These are phyloP conservation scores for Lepeophtheirus nordmannii DNA, from an alignment of 2,888 invertebrate species.

Conservation along the genomic window DNA sequence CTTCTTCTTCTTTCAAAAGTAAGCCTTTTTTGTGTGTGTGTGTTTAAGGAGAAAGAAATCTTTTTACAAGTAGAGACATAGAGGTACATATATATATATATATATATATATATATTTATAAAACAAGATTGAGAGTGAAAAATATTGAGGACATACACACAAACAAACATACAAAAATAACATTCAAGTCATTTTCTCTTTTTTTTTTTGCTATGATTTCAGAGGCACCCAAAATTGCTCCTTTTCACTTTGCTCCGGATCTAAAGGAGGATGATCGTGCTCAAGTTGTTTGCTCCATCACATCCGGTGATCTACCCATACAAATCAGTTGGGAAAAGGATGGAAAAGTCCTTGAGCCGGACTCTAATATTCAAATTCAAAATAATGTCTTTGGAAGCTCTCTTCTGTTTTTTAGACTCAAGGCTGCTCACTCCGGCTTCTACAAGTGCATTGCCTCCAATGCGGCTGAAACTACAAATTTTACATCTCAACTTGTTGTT, in stretches of 20 bases:
- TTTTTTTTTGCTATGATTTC: neutral
- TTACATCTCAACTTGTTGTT: neutral
- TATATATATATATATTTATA: neutral
- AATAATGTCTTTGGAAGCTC: neutral
- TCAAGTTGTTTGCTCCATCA: constrained; percentile 7
- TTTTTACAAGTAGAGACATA: too few species aligned
- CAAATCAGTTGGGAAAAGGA: constrained; percentile 10
- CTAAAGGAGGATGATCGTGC: neutral
- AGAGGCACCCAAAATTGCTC: neutral
- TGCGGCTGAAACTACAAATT: neutral
- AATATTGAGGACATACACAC: too few species aligned
- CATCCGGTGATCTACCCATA: constrained; percentile 18
- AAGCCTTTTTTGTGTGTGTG: too few species aligned
- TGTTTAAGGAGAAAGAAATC: too few species aligned
- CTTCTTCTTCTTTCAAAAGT: too few species aligned
- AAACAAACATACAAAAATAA: neutral
- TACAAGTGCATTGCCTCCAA: constrained; percentile 9
- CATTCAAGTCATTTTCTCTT: neutral
- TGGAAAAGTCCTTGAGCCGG: neutral
- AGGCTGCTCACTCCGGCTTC: neutral
- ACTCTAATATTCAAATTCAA: constrained; percentile 14
- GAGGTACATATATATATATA: neutral
- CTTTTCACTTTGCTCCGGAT: neutral
- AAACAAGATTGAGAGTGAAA: neutral
- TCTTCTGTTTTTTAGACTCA: constrained; percentile 7